Base-by-base conservation (phyloP, 53 echinoderm and acorn worm species). In the Arbacia lixula region DNA sequence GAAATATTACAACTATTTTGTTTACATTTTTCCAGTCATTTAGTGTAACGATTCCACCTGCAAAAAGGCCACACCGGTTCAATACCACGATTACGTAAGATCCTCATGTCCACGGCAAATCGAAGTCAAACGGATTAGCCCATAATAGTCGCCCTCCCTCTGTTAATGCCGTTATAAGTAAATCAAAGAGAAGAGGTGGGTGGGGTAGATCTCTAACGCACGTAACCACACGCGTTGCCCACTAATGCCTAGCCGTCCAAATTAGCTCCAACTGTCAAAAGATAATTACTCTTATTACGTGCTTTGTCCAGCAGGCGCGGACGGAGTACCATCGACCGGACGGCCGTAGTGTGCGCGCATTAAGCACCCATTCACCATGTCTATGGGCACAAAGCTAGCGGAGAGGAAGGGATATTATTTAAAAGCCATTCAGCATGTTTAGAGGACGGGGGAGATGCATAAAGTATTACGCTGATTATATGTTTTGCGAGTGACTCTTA, bases 281-380 rank as follows among this genome's bases (percentile, higher is more conserved):
- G 82, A 81, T 81, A 81, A 81, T 81, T 81, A 64, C 65, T 26
- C 6, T 42, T 81, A 64, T 81, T 42, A 81, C 82, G 77, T 50
- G 19, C 74, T 49, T 33, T 6, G 21, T 9, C 0, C 69, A 1
- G n/a, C 28, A 46, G 8, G 30, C 31, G 46, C 33, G 34, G 17
- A 74, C 74, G 46, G 35, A 31, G 31, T 21, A 26, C 17, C 54
- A 74, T 74, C 74, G 52, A 74, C 53, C 74, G 12, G 34, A 12
- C 11, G 16, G 33, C 6, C 46, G 32, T 54, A 74, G 50, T 53
- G 33, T 34, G 54, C 46, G 34, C 54, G 33, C 74, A 74, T 74
- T 74, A 74, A 74, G 53, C 33, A 14, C 40, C 27, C 69, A 69
- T 69, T 69, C 42, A 43, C n/a, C n/a, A n/a, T n/a, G n/a, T n/a